Conservation (phyloP, 1,140 invertebrate genomes). For the Dinoponera quadriceps region DNA sequence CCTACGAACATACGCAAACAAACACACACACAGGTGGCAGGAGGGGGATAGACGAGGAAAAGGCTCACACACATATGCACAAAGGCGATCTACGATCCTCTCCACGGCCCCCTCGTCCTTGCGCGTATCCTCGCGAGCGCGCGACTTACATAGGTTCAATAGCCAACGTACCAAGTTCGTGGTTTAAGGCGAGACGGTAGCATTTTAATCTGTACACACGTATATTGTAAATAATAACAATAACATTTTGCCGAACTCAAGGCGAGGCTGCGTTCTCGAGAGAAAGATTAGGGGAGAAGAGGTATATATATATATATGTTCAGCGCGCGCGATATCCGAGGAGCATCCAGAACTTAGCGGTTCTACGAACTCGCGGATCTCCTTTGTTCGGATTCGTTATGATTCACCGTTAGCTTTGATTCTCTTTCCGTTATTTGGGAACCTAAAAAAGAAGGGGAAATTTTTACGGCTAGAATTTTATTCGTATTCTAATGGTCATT, state of each 20-base stretch:
- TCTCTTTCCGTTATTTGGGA: background rate
- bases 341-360: background rate
- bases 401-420: background rate
- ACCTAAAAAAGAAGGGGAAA: no score
- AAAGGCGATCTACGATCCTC: constrained; percentile 30
- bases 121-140: constrained; percentile 1
- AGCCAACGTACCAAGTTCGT: constrained; percentile 16
- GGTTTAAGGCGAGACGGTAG: constrained; percentile 34
- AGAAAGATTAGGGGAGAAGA: background rate
- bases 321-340: background rate
- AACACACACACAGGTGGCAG: background rate
- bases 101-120: constrained; percentile 2
- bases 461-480: no score
- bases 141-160: constrained; percentile 32
- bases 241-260: constrained; percentile 33
- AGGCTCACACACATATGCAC: constrained; percentile 11
- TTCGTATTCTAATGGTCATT: no score
- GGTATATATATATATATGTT: constrained; percentile 10
- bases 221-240: constrained; percentile 56
- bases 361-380: background rate
- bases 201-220: constrained; percentile 50
- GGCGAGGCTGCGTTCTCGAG: constrained; percentile 31
- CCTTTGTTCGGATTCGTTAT: background rate
- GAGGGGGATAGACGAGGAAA: constrained; percentile 24
- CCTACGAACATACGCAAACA: constrained; percentile 35